phyloP scores from a whole-genome alignment of 2,113 vertebrate species.

The Speoplatyrhinus poulsoni region DNA sequence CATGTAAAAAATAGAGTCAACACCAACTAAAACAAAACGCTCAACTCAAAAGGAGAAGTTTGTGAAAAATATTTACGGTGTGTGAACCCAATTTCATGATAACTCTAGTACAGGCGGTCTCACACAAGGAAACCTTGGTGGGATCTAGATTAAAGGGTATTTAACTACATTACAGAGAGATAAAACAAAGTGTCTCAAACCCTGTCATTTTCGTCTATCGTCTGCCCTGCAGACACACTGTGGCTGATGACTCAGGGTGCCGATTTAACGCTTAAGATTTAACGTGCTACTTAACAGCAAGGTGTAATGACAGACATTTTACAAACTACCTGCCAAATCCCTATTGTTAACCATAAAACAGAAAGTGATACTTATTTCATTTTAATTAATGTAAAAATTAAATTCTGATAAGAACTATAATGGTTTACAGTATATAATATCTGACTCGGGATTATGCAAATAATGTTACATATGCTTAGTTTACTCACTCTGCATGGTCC shows the following conservation, averaged over 20 bases:
- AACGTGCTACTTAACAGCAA: slow-evolving; percentile 50
- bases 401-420: neutral
- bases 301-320: slow-evolving; percentile 59
- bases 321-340: slow-evolving; percentile 47
- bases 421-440: neutral
- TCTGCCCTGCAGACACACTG: slow-evolving; percentile 46
- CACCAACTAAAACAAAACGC: too few relatives aligned
- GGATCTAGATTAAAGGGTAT: slow-evolving; percentile 42
- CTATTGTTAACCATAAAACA: slow-evolving; percentile 21
- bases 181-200: slow-evolving; percentile 54
- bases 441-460: slow-evolving; percentile 30
- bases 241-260: slow-evolving; percentile 50
- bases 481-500: slow-evolving; percentile 39
- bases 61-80: slow-evolving; percentile 15
- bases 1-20: too few relatives aligned
- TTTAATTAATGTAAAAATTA: neutral
- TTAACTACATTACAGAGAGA: slow-evolving; percentile 54
- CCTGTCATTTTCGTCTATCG: slow-evolving; percentile 66
- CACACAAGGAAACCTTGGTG: slow-evolving; percentile 51
- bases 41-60: neutral
- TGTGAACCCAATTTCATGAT: slow-evolving; percentile 18
- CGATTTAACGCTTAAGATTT: slow-evolving; percentile 52
- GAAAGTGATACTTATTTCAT: neutral
- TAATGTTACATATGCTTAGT: slow-evolving; percentile 13
- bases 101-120: slow-evolving; percentile 29